A percentile compares a stretch with the other conserved stretches of the same genome.
Conservation (phyloP, 2,113 vertebrate species). For the Bujurquina vittata region DNA sequence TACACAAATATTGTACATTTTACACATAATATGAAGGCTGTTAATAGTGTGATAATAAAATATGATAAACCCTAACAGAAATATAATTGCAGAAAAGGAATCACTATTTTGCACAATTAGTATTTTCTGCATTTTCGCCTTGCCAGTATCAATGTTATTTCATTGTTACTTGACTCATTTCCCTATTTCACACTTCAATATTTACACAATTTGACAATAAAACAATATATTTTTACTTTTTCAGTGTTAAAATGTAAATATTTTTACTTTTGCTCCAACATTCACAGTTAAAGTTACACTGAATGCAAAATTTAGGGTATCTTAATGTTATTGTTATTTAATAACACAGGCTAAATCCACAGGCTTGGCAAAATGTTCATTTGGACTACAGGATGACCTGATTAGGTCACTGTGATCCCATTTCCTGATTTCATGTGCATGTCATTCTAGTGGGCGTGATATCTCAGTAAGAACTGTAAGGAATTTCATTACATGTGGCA, state of each 20-base stretch:
- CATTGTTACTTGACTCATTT: not conserved
- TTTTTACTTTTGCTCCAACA: too few species aligned
- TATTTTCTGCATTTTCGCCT: not conserved
- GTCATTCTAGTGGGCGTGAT: not conserved
- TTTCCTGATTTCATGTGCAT: not conserved
- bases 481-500: not conserved
- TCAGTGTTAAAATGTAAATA: too few species aligned
- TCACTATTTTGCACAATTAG: not conserved
- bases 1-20: not conserved
- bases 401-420: not conserved
- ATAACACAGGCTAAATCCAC: too few species aligned
- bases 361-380: not conserved
- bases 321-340: not conserved
- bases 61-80: not conserved
- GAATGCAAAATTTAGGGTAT: not conserved
- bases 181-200: too few species aligned
- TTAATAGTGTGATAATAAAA: not conserved
- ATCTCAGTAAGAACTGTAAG: not conserved
- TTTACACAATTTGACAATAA: too few species aligned
- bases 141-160: rapidly evolving
- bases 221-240: too few species aligned
- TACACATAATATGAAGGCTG: not conserved
- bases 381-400: not conserved
- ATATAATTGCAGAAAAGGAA: not conserved
- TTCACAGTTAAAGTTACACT: not conserved